Evolutionary conservation across 1,140 invertebrate species (phyloP).

Genomic region (Drosophila busckii): DNA sequence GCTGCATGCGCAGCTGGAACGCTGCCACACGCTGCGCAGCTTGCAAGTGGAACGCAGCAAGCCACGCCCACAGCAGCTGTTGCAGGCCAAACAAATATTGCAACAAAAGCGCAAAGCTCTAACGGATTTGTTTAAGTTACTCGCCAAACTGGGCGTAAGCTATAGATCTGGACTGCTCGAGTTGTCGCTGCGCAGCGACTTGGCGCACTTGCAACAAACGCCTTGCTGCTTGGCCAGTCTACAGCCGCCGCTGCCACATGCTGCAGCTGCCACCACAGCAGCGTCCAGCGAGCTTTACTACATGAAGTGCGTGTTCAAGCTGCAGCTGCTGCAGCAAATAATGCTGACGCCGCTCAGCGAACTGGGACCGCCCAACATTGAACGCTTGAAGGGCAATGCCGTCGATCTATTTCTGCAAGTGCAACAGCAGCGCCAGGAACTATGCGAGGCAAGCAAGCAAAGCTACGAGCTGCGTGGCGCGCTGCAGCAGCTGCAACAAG

Average conservation of each 20-base stretch:
- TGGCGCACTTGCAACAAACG: slow-evolving; percentile 55
- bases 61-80: slow-evolving; percentile 87
- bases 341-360: slow-evolving; percentile 86
- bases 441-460: slow-evolving; percentile 68
- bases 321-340: slow-evolving; percentile 82
- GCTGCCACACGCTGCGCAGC: slow-evolving; percentile 82
- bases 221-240: slow-evolving; percentile 67
- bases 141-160: slow-evolving; percentile 87
- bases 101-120: slow-evolving; percentile 91
- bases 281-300: slow-evolving; percentile 73
- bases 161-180: slow-evolving; percentile 87
- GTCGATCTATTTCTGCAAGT: slow-evolving; percentile 84
- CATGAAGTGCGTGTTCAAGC: slow-evolving; percentile 76
- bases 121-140: slow-evolving; percentile 89
- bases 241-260: slow-evolving; percentile 53
- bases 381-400: slow-evolving; percentile 90
- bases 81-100: slow-evolving; percentile 89
- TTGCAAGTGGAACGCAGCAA: slow-evolving; percentile 83
- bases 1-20: slow-evolving; percentile 83
- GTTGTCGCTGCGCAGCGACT: slow-evolving; percentile 75
- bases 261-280: slow-evolving; percentile 45
- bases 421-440: slow-evolving; percentile 79
- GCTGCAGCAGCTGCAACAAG: slow-evolving; percentile 49
- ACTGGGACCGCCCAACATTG: slow-evolving; percentile 88
- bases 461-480: slow-evolving; percentile 75